Base-by-base conservation (phyloP, 1,140 invertebrate species). In the Papilio polytes region DNA sequence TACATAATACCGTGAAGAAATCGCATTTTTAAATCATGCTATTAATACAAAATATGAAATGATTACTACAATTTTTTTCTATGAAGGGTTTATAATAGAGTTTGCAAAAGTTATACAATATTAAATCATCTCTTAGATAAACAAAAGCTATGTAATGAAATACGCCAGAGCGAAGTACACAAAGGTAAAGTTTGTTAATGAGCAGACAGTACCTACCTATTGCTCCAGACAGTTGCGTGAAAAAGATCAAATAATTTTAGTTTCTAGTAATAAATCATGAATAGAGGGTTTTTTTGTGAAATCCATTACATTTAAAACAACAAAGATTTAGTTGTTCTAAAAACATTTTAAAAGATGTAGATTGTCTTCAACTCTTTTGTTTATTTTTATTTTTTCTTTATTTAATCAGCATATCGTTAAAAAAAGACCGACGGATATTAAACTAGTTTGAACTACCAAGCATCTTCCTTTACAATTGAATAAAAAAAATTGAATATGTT, bases 171-270 rank as follows among this genome's bases (percentile, higher is more conserved):
- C 10, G 8, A 22, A 63, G 59, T 63, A 63, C 22, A 63, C 59
- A 63, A 63, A 63, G 59, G 59, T 26, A 63, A 63, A 63, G 59
- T 63, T 63, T 63, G 59, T 63, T 63, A 63, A 63, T 63, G 59
- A 63, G 59, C 59, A 63, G 59, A 63, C 22, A 63, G 59, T 63
- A 56, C 18, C 53, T 20, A n/a, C 6, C 18, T 56, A 63, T 63
- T 26, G 22, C 12, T 63, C 20, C 20, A 63, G 9, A 63, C 22
- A 63, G 20, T 63, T 63, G 59, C 22, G 59, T 63, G 20, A 63
- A 26, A 63, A 26, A 63, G 59, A 63, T 63, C 59, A 10, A 63
- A 10, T 63, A 63, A 26, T 26, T 26, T 63, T 63, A 63, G 59
- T 63, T 63, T 26, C 4, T 56, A 20, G 53, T 56, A n/a, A 8